These are phyloP conservation scores for Acomys russatus DNA, from an alignment of 2,797 vertebrate genomes.

Conservation along the genomic window DNA sequence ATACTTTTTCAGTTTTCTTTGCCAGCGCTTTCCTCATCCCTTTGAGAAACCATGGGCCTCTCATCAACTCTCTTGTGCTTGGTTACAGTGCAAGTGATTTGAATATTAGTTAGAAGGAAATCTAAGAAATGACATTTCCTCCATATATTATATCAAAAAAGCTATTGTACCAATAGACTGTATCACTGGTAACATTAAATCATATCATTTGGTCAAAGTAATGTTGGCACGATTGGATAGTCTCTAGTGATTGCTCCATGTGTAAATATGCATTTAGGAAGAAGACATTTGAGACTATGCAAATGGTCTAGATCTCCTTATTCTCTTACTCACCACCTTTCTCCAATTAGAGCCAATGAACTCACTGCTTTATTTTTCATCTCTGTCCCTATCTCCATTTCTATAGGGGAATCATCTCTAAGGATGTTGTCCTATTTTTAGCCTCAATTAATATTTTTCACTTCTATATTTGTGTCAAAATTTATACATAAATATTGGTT, in stretches of 20 bases:
- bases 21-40: background rate
- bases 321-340: background rate
- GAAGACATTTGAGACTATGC: background rate
- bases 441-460: background rate
- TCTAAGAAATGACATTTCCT: background rate
- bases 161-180: background rate
- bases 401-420: constrained; percentile 3
- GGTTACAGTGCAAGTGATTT: background rate
- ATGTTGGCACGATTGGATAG: background rate
- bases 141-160: too few species aligned
- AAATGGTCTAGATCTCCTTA: background rate
- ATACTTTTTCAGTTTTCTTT: background rate
- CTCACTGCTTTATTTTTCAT: background rate
- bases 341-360: background rate
- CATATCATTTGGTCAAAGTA: background rate
- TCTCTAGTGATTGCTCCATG: background rate
- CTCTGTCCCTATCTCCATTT: background rate
- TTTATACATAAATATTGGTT: background rate
- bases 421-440: background rate
- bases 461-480: background rate
- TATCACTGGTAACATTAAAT: background rate
- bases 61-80: background rate
- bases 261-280: background rate
- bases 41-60: background rate
- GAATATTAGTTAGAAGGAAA: background rate